Evolutionary conservation across 2,888 invertebrate genomes (phyloP).

Genomic region (Erebia epiphron): DNA sequence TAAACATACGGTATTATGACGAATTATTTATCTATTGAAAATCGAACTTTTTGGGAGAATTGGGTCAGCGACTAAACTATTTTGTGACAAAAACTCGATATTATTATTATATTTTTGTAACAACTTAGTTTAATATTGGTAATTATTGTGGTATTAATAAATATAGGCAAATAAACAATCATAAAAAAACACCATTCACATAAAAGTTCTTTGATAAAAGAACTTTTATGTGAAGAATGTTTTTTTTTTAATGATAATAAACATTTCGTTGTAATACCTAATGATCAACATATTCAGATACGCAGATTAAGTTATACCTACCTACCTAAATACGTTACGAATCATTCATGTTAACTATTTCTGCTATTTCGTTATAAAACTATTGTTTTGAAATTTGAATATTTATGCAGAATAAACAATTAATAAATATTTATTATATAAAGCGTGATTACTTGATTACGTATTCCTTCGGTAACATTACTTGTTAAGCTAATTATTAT

Average conservation of each 20-base stretch:
- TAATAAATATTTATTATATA: slow-evolving; percentile 1
- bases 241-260: no score
- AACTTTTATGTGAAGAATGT: no score
- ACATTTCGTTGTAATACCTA: slow-evolving; percentile 46
- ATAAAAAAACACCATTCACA: neutral
- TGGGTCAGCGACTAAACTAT: no score
- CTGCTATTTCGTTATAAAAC: slow-evolving; percentile 3
- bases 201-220: slow-evolving; percentile 1
- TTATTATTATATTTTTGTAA: no score
- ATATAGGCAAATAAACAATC: neutral
- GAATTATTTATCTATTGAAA: slow-evolving; percentile 16
- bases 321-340: neutral
- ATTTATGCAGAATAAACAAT: slow-evolving; percentile 5
- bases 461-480: slow-evolving; percentile 6
- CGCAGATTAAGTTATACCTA: slow-evolving; percentile 27
- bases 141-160: no score
- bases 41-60: no score
- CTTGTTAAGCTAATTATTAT: slow-evolving; percentile 9
- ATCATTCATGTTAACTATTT: neutral
- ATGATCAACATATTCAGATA: slow-evolving; percentile 48
- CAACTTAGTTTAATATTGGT: no score
- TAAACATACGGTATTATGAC: slow-evolving; percentile 35
- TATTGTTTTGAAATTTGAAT: slow-evolving; percentile 13
- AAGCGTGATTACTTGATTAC: slow-evolving; percentile 12
- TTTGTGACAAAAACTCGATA: no score